Percentiles rank a stretch among this genome's conserved stretches.
phyloP scores from a whole-genome alignment of 2,113 vertebrate species.

The Salvelinus namaycush region DNA sequence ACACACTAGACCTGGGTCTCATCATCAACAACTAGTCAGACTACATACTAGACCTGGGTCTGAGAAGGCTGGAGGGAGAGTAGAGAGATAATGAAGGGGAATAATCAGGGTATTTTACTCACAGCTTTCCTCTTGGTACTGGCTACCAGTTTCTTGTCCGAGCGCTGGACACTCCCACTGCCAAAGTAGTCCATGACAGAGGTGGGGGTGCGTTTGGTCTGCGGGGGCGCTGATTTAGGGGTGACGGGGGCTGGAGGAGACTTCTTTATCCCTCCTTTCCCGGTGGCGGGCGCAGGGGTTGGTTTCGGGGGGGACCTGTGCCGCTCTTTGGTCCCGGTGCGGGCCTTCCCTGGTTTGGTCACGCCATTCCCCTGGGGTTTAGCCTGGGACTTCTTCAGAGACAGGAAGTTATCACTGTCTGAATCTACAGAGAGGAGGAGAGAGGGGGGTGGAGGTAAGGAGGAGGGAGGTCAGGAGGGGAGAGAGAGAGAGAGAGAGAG shows the following conservation, averaged over 20 bases:
- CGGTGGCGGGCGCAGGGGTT: conserved; percentile 23
- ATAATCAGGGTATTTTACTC: conserved; percentile 52
- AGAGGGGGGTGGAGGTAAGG: not conserved
- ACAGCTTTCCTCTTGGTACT: conserved; percentile 88
- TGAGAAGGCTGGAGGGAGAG: no score
- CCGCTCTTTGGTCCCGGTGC: conserved; percentile 17
- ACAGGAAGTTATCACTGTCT: conserved; percentile 82
- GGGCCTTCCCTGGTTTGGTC: conserved; percentile 6
- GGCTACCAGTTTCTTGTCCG: conserved; percentile 90
- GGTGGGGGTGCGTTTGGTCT: conserved; percentile 79
- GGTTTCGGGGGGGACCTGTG: conserved; percentile 45
- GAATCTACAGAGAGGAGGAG: conserved; percentile 78
- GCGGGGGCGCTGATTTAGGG: conserved; percentile 69
- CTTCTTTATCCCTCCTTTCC: conserved; percentile 69
- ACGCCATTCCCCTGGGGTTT: conserved; percentile 80
- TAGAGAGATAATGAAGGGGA: no score
- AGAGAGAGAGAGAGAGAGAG: not conserved
- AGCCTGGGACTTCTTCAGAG: conserved; percentile 67
- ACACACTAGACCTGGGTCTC: no score
- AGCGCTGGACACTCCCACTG: conserved; percentile 78
- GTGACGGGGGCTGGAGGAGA: conserved; percentile 56
- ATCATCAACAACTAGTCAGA: no score
- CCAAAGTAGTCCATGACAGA: conserved; percentile 91
- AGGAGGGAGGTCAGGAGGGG: not conserved
- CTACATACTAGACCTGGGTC: no score